These are phyloP conservation scores for Eidolon dupreanum DNA, from an alignment of 2,797 vertebrate genomes.

Conservation along the genomic window DNA sequence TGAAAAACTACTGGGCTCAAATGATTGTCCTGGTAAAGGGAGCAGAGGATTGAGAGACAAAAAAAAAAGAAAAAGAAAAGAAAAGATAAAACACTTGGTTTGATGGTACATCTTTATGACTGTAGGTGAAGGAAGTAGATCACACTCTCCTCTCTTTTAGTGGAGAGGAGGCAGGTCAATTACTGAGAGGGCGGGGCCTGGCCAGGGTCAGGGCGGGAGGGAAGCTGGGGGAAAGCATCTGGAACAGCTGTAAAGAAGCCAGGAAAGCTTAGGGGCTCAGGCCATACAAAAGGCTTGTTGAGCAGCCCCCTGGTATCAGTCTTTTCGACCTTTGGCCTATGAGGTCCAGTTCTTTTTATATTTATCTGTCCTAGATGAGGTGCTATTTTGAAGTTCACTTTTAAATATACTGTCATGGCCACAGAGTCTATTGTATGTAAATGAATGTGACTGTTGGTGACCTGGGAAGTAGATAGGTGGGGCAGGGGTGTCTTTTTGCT, in stretches of 20 bases:
- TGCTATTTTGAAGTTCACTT: not conserved
- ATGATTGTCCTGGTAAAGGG: not conserved
- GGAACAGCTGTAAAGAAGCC: not conserved
- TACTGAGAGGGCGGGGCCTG: not conserved
- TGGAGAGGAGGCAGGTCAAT: not conserved
- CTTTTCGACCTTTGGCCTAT: not conserved
- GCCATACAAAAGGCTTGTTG: not conserved
- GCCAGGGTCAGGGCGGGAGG: rapidly evolving
- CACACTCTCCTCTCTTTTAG: not conserved
- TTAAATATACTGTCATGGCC: not conserved
- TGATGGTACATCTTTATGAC: not conserved
- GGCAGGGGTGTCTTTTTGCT: not conserved
- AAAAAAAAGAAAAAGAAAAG: not conserved
- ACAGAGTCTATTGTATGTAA: not conserved
- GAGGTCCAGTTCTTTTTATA: not conserved
- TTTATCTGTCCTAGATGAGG: not conserved
- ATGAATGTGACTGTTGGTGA: not conserved
- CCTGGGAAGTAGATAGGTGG: not conserved
- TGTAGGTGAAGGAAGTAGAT: not conserved
- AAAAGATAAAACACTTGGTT: not conserved
- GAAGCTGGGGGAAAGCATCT: not conserved
- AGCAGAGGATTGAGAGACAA: not conserved
- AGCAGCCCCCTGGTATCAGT: not conserved
- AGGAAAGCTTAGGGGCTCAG: not conserved
- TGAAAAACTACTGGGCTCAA: not conserved